Evolutionary conservation across 2,797 vertebrate genomes (phyloP), one percentile per base, ranked within the genome.

Genomic region (Eupleurogrammus muticus): DNA sequence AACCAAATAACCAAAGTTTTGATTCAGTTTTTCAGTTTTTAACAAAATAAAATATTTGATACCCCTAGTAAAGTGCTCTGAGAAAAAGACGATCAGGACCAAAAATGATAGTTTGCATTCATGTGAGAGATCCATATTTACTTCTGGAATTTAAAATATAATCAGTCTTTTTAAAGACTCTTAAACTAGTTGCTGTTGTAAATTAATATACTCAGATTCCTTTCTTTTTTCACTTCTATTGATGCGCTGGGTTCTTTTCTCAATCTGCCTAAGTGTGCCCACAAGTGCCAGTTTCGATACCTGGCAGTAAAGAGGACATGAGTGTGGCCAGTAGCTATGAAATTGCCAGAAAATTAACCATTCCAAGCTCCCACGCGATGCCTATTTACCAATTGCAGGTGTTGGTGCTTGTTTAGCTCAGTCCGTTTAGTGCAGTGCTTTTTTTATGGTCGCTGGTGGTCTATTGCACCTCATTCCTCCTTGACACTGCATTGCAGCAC

Each of bases 401-500:
- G 17, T 51, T 42, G 14, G 24, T n/a, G 50, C 2, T 21, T 21
- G 40, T 44, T 61, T 14, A 47, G 23, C 44, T 0, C 4, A 19
- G 71, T 75, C 64, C 58, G 66, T 63, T 19, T 38, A 70, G 70
- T 47, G 63, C 53, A 62, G 20, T 32, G 47, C 68, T 85, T 62
- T 54, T 70, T 79, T 28, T 36, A 60, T 21, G 50, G 48, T 61
- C 47, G 44, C 51, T 65, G 49, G 54, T 55, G 38, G 28, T 75
- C 49, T 65, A 14, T 47, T 66, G 48, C 58, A 44, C 44, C 21
- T 69, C 51, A 36, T 56, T 68, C 35, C 62, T 86, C 49, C 54
- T 71, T 77, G 50, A 65, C 80, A 73, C 87, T 88, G 90, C 89
- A 91, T 82, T 91, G 88, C 89, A 92, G 89, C 85, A 85, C 82